Evolutionary conservation across 2,888 invertebrate species (phyloP).

Genomic region (Drosophila limbata): DNA sequence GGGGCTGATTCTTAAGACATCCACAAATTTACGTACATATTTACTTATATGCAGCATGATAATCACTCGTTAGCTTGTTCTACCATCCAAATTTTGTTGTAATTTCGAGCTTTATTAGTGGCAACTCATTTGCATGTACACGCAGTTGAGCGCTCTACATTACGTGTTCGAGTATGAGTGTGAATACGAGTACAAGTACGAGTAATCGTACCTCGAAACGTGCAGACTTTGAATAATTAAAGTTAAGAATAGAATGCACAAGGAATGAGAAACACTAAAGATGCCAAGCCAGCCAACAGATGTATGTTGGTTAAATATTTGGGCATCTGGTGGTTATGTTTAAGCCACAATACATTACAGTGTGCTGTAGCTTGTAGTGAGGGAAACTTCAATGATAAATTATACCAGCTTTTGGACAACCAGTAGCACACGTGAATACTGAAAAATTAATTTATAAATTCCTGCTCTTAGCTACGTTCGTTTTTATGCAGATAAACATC

Average conservation of each 20-base stretch:
- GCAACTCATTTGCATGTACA: conserved; percentile 65
- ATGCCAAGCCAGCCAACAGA: conserved; percentile 7
- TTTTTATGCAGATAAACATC: neutral
- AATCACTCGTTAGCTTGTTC: conserved; percentile 43
- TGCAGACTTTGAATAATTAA: conserved; percentile 46
- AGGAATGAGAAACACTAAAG: conserved; percentile 6
- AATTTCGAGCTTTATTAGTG: conserved; percentile 45
- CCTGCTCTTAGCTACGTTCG: neutral
- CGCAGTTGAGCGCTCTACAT: conserved; percentile 23
- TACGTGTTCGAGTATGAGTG: neutral
- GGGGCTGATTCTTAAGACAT: conserved; percentile 8
- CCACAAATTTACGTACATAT: neutral
- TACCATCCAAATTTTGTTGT: conserved; percentile 26
- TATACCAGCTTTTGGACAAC: conserved; percentile 6
- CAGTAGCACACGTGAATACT: conserved; percentile 2
- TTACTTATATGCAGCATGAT: conserved; percentile 37
- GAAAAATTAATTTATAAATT: neutral
- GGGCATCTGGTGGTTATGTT: neutral
- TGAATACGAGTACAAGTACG: no score
- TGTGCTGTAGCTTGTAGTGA: neutral
- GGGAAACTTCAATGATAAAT: conserved; percentile 30
- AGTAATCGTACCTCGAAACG: conserved; percentile 6
- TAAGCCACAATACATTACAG: neutral
- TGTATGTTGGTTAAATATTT: conserved; percentile 3
- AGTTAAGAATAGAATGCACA: conserved; percentile 11